Evolutionary conservation across 2,797 vertebrate species (phyloP), one percentile per base, ranked within the genome.

Genomic region (Urosaurus nigricauda): DNA sequence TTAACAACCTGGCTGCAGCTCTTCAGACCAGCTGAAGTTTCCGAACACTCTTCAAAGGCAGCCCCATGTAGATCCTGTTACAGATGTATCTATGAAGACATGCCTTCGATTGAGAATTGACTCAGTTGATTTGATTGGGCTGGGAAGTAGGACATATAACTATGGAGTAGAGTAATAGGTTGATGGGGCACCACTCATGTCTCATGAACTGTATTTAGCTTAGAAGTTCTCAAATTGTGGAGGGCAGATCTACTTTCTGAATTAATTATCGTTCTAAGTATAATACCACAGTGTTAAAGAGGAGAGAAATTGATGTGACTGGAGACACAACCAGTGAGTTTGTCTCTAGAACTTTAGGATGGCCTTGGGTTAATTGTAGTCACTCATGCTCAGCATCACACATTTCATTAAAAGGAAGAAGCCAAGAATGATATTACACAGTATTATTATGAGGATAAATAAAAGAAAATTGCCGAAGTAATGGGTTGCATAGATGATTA

Each of bases 401-500:
- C 53, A 85, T 11, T 65, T 63, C n/a, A 43, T 65, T 8, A 68
- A 9, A 51, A 51, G 1, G 43, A 21, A 65, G 19, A 19, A 79
- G 37, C 14, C 37, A 24, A 73, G 13, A 43, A 17, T 47, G 73
- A 5, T 56, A 81, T 16, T 58, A 13, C 17, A 58, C 8, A 73
- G 51, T 26, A 29, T 60, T 81, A 73, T 81, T 81, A 58, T n/a
- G n/a, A 32, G 26, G 78, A 58, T 81, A 79, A 70, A 81, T n/a
- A 81, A 71, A 68, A 81, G 47, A 73, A 58, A 63, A 56, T 17
- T 71, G n/a, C 5, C 8, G 47, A 43, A 43, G 80, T 56, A 71
- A 87, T 53, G 75, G 8, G 4, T 70, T 79, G 9, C n/a, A 58
- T 58, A n/a, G 71, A 81, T 43, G n/a, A 87, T 71, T 87, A 80